Evolutionary conservation across 92 coral and sea anemone genomes (phyloP).

Genomic region (Pocillopora meandrina): DNA sequence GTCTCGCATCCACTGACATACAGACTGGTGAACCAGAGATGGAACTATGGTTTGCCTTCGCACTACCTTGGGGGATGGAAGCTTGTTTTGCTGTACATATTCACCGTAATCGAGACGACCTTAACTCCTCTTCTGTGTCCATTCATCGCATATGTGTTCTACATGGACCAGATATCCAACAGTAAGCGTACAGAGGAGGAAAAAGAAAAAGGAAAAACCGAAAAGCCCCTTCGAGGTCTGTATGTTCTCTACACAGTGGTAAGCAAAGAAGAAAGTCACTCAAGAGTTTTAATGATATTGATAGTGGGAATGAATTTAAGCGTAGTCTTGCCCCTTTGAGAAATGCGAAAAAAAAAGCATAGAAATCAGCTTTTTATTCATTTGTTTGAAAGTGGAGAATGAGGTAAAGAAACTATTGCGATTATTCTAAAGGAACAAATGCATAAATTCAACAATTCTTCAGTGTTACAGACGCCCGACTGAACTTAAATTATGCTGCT

Average conservation of each 20-base stretch:
- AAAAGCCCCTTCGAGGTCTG: not conserved
- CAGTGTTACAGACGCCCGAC: too few species aligned
- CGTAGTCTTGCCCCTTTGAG: not conserved
- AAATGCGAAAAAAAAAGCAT: not conserved
- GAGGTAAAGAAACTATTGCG: too few species aligned
- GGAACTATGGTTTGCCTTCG: conserved; percentile 42
- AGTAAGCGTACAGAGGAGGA: not conserved
- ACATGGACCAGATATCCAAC: conserved; percentile 22
- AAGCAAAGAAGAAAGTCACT: not conserved
- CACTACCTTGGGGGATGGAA: conserved; percentile 2
- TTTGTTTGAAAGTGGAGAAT: too few species aligned
- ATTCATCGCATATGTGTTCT: conserved; percentile 26
- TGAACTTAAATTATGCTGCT: too few species aligned
- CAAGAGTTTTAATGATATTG: not conserved
- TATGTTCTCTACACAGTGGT: not conserved
- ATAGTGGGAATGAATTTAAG: too few species aligned
- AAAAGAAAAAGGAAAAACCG: too few species aligned
- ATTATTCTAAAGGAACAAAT: too few species aligned
- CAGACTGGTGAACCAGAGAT: conserved; percentile 30
- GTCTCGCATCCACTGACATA: conserved; percentile 36
- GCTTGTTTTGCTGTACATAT: conserved; percentile 20
- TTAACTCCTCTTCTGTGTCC: conserved; percentile 28
- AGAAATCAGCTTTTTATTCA: too few species aligned
- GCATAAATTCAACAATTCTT: too few species aligned
- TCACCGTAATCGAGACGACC: conserved; percentile 19